Evolutionary conservation across 2,113 vertebrate genomes (phyloP).

Genomic region (Baryphthengus martii): DNA sequence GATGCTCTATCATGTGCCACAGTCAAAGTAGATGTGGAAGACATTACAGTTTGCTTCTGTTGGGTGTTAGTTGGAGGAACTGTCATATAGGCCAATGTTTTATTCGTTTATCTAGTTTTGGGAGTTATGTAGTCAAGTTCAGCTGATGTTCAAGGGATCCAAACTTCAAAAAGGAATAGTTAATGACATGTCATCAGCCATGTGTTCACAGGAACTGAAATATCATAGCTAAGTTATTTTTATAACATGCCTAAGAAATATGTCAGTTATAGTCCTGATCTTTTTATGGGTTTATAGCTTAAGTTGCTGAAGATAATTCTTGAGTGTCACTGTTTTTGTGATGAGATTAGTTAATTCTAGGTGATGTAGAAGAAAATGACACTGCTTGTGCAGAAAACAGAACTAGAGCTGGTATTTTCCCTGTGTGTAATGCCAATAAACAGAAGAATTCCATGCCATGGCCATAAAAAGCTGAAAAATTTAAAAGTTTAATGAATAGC

Average conservation of each 20-base stretch:
- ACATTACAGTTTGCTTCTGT: background rate
- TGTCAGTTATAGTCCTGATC: background rate
- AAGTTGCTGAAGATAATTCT: background rate
- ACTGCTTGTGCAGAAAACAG: background rate
- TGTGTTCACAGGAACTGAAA: background rate
- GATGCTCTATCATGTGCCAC: background rate
- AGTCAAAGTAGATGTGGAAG: background rate
- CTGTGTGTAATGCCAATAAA: background rate
- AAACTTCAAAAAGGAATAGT: background rate
- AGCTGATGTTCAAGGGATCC: slow-evolving; percentile 34
- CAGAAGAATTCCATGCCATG: background rate
- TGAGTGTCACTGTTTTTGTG: background rate
- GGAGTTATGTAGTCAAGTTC: slow-evolving; percentile 18
- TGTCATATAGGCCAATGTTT: background rate
- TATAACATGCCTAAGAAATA: background rate
- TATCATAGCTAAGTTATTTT: background rate
- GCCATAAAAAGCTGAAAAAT: background rate
- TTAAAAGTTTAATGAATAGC: background rate
- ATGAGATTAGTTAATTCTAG: background rate
- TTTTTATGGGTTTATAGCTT: background rate
- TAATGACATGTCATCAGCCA: background rate
- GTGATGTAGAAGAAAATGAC: background rate
- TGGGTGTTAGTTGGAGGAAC: background rate
- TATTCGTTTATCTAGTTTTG: background rate
- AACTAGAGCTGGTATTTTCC: background rate